Percentiles rank a stretch among this genome's conserved stretches.
These are phyloP conservation scores for Pygmarrhopalites habei DNA, from an alignment of 1,140 invertebrate genomes.

Conservation along the genomic window DNA sequence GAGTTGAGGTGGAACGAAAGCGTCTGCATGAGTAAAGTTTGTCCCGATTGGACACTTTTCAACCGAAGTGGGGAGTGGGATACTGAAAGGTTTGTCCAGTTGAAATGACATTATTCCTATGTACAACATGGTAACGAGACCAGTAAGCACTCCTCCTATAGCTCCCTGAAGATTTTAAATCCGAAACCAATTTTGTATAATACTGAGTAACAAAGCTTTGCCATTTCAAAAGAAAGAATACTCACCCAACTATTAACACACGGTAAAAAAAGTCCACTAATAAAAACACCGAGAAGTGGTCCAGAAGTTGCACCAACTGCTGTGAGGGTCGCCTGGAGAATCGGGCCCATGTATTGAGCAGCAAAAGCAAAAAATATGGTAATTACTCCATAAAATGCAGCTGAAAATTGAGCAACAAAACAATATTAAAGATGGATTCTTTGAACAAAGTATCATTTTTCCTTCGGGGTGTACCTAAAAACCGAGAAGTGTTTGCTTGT, in stretches of 20 bases:
- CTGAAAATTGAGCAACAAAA: slow-evolving; percentile 20
- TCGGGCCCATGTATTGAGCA: slow-evolving; percentile 28
- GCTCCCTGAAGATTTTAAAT: slow-evolving; percentile 24
- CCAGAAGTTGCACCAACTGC: slow-evolving; percentile 42
- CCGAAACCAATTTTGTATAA: no score
- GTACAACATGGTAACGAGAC: slow-evolving; percentile 10
- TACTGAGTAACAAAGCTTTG: neutral
- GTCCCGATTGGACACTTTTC: slow-evolving; percentile 17
- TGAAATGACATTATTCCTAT: slow-evolving; percentile 3
- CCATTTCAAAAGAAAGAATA: neutral
- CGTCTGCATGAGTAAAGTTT: neutral
- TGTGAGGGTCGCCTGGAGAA: slow-evolving; percentile 43
- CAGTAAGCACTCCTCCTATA: slow-evolving; percentile 13
- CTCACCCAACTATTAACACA: slow-evolving; percentile 30
- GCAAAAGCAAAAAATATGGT: slow-evolving; percentile 30
- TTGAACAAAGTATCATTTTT: no score
- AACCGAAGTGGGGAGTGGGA: slow-evolving; percentile 5
- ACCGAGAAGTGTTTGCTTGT: neutral
- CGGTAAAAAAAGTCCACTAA: slow-evolving; percentile 28
- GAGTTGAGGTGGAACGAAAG: neutral
- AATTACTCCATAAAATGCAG: slow-evolving; percentile 33
- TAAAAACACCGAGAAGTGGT: slow-evolving; percentile 22
- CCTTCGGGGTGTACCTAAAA: slow-evolving; percentile 1
- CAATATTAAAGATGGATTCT: slow-evolving; percentile 1
- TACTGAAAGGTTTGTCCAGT: neutral